phyloP scores from a whole-genome alignment of 2,113 vertebrate genomes.

The Stomatorhinus ivindoensis region DNA sequence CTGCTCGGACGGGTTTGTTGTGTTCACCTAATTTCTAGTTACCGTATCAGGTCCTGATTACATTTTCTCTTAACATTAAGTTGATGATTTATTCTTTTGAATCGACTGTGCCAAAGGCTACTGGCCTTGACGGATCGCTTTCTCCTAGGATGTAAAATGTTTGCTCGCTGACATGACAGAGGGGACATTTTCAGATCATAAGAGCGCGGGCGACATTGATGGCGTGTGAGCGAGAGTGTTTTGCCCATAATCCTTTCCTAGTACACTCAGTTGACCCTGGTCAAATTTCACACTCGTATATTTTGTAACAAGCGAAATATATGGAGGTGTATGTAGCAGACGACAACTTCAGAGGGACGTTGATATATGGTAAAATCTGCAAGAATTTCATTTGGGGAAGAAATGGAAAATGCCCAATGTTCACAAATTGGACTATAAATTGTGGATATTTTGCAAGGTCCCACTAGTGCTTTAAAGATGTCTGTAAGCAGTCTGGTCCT shows the following conservation, averaged over 20 bases:
- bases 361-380: not conserved
- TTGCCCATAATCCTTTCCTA: not conserved
- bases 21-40: conserved; percentile 54
- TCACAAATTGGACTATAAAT: not conserved
- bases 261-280: not conserved
- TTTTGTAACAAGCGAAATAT: not conserved
- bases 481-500: not conserved
- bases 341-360: not conserved
- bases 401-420: not conserved
- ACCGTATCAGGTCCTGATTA: conserved; percentile 67
- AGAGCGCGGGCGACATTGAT: not conserved
- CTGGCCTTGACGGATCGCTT: conserved; percentile 22
- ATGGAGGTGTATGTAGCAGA: not conserved
- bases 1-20: conserved; percentile 27
- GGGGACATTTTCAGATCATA: conserved; percentile 5
- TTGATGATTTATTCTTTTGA: conserved; percentile 67
- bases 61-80: conserved; percentile 55
- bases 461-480: not conserved
- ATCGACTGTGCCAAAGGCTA: conserved; percentile 54
- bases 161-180: not conserved
- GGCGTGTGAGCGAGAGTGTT: not conserved
- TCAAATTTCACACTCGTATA: not conserved
- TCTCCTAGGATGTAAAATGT: conserved; percentile 1
- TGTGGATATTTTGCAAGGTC: not conserved
- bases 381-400: not conserved